Evolutionary conservation across 2,113 vertebrate species (phyloP).

Genomic region (Urocynchramus pylzowi): DNA sequence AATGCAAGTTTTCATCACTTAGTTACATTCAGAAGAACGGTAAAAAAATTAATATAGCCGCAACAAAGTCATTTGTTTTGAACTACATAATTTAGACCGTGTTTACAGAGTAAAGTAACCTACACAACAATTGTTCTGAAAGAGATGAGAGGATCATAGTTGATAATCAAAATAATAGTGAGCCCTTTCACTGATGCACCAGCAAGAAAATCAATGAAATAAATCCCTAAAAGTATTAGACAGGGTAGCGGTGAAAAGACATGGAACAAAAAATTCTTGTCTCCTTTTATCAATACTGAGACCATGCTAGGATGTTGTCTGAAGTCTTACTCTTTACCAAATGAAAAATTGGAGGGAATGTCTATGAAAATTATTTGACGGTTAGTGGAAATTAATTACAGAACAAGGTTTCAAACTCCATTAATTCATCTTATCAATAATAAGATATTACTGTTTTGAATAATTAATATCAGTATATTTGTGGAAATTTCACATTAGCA

Average conservation of each 20-base stretch:
- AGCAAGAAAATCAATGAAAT: background rate
- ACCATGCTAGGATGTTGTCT: background rate
- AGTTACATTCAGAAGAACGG: background rate
- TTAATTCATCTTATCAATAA: background rate
- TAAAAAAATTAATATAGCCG: background rate
- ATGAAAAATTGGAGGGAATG: background rate
- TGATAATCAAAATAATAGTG: background rate
- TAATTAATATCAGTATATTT: background rate
- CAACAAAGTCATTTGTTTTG: background rate
- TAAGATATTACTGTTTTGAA: background rate
- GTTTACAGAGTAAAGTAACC: background rate
- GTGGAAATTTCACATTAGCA: background rate
- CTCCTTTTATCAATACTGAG: background rate
- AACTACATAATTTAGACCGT: background rate
- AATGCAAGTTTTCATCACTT: background rate
- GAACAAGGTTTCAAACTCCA: background rate
- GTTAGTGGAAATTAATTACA: background rate
- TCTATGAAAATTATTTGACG: background rate
- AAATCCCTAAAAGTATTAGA: background rate
- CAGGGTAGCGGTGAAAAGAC: rapidly evolving
- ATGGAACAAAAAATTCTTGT: background rate
- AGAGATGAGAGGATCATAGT: background rate
- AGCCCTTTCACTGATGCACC: background rate
- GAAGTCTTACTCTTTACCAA: background rate
- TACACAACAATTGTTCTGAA: background rate